Evolutionary conservation across 2,797 vertebrate genomes (phyloP), one percentile per base, ranked within the genome.

Genomic region (Zenarchopterus dispar): DNA sequence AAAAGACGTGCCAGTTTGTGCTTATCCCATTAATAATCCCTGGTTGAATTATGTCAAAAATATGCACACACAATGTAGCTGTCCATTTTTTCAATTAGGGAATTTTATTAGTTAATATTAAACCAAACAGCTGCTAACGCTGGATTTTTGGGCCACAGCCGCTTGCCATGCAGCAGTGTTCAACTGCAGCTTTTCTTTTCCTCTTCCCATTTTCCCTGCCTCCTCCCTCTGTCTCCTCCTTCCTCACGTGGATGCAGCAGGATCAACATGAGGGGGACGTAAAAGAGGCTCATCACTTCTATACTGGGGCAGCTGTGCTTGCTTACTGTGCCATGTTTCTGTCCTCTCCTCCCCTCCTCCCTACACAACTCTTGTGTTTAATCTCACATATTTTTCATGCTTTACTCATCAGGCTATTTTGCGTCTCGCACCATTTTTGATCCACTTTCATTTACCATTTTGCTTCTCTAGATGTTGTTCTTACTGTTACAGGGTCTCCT

Each of bases 181-280:
- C 49, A 71, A 58, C 28, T 55, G 23, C 64, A 52, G 56, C 6
- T 53, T 16, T 62, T 61, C 24, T 39, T 16, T 56, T 36, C 42
- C 72, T 50, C 65, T 58, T 55, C 58, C 71, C 60, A 19, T 1
- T 46, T 61, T 61, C 48, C 56, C 67, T 21, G 16, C 56, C 36
- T 51, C 48, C 62, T 33, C 52, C 55, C 52, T 28, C 50, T 19
- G 21, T n/a, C 33, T 17, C 28, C 31, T 33, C 23, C 43, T 43
- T n/a, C 22, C 81, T 86, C 85, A 90, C 82, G 80, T 88, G 86
- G 81, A 86, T 86, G 83, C 77, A 8, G 82, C 36, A 76, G 66
- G 67, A 69, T 70, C 54, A 67, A 61, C 86, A 77, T 86, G 86
- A 68, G 85, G 62, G 73, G 64, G 63, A 67, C 0, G 15, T 60